Percentiles rank a stretch among this genome's conserved stretches.
phyloP scores from a whole-genome alignment of 2,113 vertebrate species.

The Apodemus sylvaticus region DNA sequence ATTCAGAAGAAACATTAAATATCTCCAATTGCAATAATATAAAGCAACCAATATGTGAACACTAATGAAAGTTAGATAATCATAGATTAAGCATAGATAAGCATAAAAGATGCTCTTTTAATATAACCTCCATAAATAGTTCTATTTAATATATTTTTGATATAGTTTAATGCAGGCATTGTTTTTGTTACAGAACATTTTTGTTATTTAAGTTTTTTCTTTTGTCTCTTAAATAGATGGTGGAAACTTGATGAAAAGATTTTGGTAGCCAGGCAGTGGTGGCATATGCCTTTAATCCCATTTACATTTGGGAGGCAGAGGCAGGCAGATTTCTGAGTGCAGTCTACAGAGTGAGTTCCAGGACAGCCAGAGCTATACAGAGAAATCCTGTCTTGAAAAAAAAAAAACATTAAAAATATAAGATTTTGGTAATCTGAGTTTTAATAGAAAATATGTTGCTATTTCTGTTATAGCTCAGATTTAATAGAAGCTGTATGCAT shows the following conservation, averaged over 20 bases:
- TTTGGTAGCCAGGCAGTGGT: background rate
- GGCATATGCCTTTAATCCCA: no score
- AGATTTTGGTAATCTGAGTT: background rate
- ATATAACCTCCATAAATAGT: background rate
- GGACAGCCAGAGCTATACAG: no score
- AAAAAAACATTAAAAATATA: background rate
- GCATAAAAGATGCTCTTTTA: background rate
- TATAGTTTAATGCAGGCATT: background rate
- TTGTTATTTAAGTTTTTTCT: background rate
- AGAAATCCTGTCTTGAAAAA: no score
- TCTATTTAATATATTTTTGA: background rate
- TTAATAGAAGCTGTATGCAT: background rate
- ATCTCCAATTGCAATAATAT: background rate
- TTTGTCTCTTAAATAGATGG: background rate
- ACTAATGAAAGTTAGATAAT: background rate
- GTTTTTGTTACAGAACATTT: background rate
- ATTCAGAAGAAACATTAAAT: background rate
- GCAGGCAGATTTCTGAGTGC: no score
- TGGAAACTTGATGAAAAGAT: background rate
- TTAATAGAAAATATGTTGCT: background rate
- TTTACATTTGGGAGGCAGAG: no score
- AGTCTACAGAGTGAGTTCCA: no score
- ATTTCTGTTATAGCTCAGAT: background rate
- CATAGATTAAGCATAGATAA: no score
- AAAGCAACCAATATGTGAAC: background rate